Evolutionary conservation across 1,140 invertebrate genomes (phyloP).

Genomic region (Homarus americanus): DNA sequence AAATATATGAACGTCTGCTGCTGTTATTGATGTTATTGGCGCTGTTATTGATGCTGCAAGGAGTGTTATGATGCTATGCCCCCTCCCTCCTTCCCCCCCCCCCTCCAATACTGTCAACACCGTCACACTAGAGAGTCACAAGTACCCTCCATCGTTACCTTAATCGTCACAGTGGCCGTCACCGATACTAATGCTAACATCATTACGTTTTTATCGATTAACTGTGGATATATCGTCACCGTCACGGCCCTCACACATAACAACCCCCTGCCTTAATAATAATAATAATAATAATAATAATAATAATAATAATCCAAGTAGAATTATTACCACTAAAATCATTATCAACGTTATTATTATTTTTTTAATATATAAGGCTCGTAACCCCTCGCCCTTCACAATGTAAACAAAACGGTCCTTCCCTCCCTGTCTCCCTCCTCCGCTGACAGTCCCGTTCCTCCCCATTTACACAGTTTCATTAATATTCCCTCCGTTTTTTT

Average conservation of each 20-base stretch:
- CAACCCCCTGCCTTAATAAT: no score
- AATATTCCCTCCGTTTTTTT: slow-evolving; percentile 35
- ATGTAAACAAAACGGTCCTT: neutral
- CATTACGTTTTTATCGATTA: neutral
- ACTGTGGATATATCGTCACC: no score
- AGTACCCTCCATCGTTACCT: neutral
- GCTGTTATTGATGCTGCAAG: no score
- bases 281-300: neutral
- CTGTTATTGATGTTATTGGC: neutral
- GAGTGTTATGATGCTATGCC: no score
- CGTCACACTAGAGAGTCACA: no score
- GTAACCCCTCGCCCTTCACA: neutral
- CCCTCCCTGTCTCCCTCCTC: neutral
- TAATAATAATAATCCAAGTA: neutral
- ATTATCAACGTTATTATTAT: neutral
- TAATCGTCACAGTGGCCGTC: neutral
- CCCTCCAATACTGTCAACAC: no score
- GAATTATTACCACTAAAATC: neutral
- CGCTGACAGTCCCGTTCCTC: neutral
- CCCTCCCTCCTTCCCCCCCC: neutral
- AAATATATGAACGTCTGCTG: neutral
- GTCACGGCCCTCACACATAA: neutral
- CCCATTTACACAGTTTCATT: slow-evolving; percentile 34
- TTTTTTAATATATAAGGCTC: neutral
- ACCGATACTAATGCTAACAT: neutral